phyloP scores from a whole-genome alignment of 2,797 vertebrate species.

The Salarias fasciatus region DNA sequence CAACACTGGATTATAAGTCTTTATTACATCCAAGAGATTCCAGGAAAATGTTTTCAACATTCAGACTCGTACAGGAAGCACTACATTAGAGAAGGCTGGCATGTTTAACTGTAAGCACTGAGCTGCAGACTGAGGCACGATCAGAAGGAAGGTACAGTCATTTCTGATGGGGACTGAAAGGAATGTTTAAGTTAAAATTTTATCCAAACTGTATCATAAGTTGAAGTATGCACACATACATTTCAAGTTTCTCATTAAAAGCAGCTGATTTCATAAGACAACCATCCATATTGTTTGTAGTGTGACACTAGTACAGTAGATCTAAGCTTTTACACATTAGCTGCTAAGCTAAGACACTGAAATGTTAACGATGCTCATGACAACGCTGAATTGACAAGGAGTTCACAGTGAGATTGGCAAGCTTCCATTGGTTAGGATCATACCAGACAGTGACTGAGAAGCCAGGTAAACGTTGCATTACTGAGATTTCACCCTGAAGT shows the following conservation, averaged over 20 bases:
- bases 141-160: not conserved
- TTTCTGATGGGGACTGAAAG: conserved; percentile 15
- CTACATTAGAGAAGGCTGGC: conserved; percentile 20
- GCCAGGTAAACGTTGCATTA: conserved; percentile 13
- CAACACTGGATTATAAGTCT: too few relatives aligned
- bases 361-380: too few relatives aligned
- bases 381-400: conserved; percentile 1
- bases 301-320: too few relatives aligned
- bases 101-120: conserved; percentile 57
- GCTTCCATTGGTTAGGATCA: not conserved
- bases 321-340: too few relatives aligned
- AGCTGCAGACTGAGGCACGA: not conserved
- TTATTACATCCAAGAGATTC: too few relatives aligned
- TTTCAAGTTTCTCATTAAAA: too few relatives aligned
- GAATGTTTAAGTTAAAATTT: too few relatives aligned
- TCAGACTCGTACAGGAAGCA: conserved; percentile 54
- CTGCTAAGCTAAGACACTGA: too few relatives aligned
- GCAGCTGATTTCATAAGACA: too few relatives aligned
- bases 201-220: too few relatives aligned
- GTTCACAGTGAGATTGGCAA: conserved; percentile 46
- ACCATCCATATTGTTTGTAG: too few relatives aligned
- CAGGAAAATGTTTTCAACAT: too few relatives aligned
- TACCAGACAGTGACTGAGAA: not conserved
- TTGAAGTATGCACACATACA: not conserved
- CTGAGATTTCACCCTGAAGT: not conserved